Evolutionary conservation across 2,113 vertebrate species (phyloP).

Genomic region (Circaetus gallicus): DNA sequence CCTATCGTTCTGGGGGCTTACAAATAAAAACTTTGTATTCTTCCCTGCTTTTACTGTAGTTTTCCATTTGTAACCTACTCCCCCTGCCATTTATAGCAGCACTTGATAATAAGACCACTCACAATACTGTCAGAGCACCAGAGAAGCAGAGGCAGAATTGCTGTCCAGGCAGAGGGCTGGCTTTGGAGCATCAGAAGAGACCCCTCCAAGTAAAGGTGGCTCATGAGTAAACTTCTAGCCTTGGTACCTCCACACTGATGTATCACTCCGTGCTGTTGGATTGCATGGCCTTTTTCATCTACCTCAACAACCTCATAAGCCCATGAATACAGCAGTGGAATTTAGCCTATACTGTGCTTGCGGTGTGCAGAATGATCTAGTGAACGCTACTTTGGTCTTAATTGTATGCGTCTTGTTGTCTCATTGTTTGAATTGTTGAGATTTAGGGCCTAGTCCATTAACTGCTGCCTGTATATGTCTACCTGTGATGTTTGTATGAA

Average conservation of each 20-base stretch:
- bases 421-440: neutral
- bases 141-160: neutral
- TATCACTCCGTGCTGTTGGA: neutral
- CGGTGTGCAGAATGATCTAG: neutral
- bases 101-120: neutral
- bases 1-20: neutral
- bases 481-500: neutral
- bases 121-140: neutral
- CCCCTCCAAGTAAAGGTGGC: neutral
- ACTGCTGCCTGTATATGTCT: neutral
- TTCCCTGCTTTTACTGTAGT: neutral
- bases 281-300: neutral
- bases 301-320: neutral
- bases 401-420: rapidly evolving
- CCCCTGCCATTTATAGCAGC: neutral
- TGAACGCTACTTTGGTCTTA: neutral
- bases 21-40: neutral
- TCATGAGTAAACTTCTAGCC: neutral
- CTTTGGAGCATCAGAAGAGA: neutral
- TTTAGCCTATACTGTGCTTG: neutral
- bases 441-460: neutral
- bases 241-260: neutral
- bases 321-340: neutral
- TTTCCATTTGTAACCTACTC: neutral
- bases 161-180: neutral